Evolutionary conservation across 2,113 vertebrate genomes (phyloP), one percentile per base, ranked within the genome.

Genomic region (Vanacampus margaritifer): DNA sequence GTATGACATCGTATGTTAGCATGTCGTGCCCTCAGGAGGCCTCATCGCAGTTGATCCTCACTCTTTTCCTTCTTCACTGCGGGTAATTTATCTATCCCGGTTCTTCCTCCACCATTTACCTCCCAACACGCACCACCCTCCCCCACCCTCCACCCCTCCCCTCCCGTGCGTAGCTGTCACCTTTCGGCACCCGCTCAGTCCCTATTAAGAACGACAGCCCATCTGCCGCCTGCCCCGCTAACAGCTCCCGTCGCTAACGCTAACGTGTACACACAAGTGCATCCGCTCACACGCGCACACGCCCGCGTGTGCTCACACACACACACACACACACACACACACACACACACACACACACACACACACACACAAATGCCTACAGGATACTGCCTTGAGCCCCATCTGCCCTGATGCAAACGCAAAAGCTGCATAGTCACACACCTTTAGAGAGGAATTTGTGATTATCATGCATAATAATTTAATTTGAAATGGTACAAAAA

Each of bases 181-280:
- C 84, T 87, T 87, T 84, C 83, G 82, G 77, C 88, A 86, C 85
- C 78, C 81, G 77, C 85, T 89, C 85, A 84, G 85, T 89, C 85
- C 84, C 83, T 90, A 91, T 92, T 92, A 91, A 92, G 90, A 84
- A 89, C 89, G 90, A 92, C 90, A 89, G 88, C 91, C 90, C 91
- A 92, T 93, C 92, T 93, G 92, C 90, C 82, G 81, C 85, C 80
- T 89, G 88, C 87, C 87, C 86, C 72, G 82, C 87, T 89, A 86
- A 90, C 85, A 86, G 85, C 89, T 86, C 87, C 86, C 84, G 84
- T 89, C 80, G 87, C 88, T 88, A 85, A 82, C 83, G 68, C 87
- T 81, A 84, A 89, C 75, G 43, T 73, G 56, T 77, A 68, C 81
- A 75, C 84, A 84, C 82, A 79, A 83, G 79, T 32, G 26, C 54